phyloP scores from a whole-genome alignment of 2,888 invertebrate species.

The Cephalotes varians region DNA sequence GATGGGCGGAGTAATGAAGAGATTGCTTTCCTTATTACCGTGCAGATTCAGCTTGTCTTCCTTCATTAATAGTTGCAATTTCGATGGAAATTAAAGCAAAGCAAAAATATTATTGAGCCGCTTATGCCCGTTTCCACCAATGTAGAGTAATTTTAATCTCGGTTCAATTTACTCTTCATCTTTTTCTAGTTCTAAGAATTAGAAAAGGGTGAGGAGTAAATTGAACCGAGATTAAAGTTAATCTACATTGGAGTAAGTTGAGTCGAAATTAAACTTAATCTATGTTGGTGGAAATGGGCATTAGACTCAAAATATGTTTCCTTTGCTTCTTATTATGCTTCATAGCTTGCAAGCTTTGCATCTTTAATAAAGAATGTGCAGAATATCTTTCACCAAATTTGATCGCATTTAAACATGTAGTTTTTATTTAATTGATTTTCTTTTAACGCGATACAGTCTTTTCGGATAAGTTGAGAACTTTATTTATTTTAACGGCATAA shows the following conservation, averaged over 20 bases:
- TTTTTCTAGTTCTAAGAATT: too few relatives aligned
- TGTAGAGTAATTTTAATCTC: too few relatives aligned
- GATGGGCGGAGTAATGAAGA: constrained; percentile 62
- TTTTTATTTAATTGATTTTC: neutral
- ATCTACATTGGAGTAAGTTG: too few relatives aligned
- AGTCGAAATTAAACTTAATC: too few relatives aligned
- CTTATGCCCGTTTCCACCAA: too few relatives aligned
- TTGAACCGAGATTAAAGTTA: too few relatives aligned
- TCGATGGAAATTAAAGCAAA: constrained; percentile 27
- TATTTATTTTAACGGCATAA: neutral
- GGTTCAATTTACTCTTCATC: too few relatives aligned
- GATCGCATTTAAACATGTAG: neutral
- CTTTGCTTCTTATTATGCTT: neutral
- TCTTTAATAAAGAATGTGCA: neutral
- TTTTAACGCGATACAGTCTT: neutral
- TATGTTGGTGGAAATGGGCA: too few relatives aligned
- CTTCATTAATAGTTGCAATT: constrained; percentile 42
- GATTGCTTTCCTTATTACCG: constrained; percentile 72
- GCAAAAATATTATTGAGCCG: neutral
- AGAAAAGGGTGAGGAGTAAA: too few relatives aligned
- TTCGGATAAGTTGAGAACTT: neutral
- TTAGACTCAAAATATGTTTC: neutral
- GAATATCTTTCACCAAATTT: neutral
- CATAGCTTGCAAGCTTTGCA: neutral
- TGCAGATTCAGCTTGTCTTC: constrained; percentile 65